Percentiles rank a stretch among this genome's conserved stretches.
Evolutionary conservation across 1,140 invertebrate genomes (phyloP).

Genomic region (Brachionus asplanchnoidis): DNA sequence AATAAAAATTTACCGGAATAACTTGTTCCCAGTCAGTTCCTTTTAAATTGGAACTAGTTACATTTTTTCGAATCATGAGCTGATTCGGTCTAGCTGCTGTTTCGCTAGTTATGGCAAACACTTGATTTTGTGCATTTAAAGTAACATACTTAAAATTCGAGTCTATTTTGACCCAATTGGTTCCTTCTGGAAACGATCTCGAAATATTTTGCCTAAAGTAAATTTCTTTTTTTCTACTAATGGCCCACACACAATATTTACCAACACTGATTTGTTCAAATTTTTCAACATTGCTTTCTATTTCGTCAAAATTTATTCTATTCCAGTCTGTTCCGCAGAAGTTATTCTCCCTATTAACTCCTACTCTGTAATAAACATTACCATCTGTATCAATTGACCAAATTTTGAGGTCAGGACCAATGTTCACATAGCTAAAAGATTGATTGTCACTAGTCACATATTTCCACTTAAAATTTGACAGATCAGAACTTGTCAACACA

Average conservation of each 20-base stretch:
- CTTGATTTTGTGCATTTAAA: conserved; percentile 14
- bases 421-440: background rate
- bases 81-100: conserved; percentile 11
- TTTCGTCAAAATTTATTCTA: background rate
- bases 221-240: conserved; percentile 17
- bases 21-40: conserved; percentile 6
- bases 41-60: background rate
- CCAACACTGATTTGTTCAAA: conserved; percentile 27
- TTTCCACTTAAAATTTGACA: background rate
- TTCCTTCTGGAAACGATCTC: conserved; percentile 16
- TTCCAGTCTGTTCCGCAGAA: conserved; percentile 17
- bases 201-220: conserved; percentile 32
- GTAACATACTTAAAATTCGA: conserved; percentile 2
- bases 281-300: background rate
- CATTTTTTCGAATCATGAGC: background rate
- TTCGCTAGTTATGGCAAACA: conserved; percentile 21
- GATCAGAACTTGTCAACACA: background rate
- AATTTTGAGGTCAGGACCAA: conserved; percentile 13
- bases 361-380: background rate
- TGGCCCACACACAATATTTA: conserved; percentile 10
- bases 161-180: background rate
- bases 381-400: conserved; percentile 31
- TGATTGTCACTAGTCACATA: background rate
- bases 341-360: background rate
- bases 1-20: background rate